phyloP scores from a whole-genome alignment of 2,888 invertebrate species.

The Microplitis deprimator region DNA sequence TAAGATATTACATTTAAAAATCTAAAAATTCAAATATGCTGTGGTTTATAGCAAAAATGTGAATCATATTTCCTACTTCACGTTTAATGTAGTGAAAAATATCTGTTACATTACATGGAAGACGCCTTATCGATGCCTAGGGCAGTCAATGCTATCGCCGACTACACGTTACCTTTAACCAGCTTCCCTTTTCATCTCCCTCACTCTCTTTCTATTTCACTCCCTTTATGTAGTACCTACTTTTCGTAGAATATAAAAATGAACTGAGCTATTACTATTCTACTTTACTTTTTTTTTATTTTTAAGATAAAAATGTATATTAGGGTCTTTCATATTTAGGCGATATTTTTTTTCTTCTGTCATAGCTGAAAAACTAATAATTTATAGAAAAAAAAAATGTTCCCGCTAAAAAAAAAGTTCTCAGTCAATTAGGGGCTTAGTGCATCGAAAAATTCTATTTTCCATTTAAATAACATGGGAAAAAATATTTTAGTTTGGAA shows the following conservation, averaged over 20 bases:
- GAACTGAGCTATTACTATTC: neutral
- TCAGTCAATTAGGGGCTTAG: too few relatives aligned
- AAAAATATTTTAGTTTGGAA: too few relatives aligned
- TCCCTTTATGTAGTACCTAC: slow-evolving; percentile 9
- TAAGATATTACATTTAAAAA: neutral
- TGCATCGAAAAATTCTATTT: too few relatives aligned
- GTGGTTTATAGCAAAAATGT: neutral
- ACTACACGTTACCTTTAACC: slow-evolving; percentile 26
- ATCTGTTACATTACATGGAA: slow-evolving; percentile 17
- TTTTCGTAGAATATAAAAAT: neutral
- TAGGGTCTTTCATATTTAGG: too few relatives aligned
- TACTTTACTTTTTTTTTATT: neutral
- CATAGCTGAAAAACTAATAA: too few relatives aligned
- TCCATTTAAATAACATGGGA: too few relatives aligned
- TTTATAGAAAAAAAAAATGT: too few relatives aligned
- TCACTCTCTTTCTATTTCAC: slow-evolving; percentile 24
- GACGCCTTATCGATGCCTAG: slow-evolving; percentile 29
- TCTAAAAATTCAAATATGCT: slow-evolving; percentile 11
- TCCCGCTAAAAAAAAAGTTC: too few relatives aligned
- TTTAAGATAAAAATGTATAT: too few relatives aligned
- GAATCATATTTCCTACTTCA: slow-evolving; percentile 29
- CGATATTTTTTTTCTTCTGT: too few relatives aligned
- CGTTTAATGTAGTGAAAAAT: slow-evolving; percentile 33
- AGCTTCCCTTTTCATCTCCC: slow-evolving; percentile 16
- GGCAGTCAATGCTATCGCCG: slow-evolving; percentile 25